Evolutionary conservation across 2,797 vertebrate species (phyloP).

Genomic region (Onychomys torridus): DNA sequence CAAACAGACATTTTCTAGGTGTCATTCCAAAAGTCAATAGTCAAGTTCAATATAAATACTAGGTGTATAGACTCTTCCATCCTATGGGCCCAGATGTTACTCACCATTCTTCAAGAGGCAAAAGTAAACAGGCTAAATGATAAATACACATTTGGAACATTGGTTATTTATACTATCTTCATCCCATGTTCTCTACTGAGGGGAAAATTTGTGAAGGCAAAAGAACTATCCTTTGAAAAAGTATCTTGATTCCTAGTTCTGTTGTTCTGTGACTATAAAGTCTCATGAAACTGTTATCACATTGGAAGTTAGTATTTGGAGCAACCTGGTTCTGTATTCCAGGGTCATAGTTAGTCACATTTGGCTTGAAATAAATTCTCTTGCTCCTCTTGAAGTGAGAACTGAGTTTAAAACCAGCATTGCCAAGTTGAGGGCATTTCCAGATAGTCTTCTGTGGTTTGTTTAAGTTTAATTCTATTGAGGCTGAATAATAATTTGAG

Average conservation of each 20-base stretch:
- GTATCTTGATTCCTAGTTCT: neutral
- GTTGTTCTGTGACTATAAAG: neutral
- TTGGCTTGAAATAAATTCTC: neutral
- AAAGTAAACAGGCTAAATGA: neutral
- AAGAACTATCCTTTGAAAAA: neutral
- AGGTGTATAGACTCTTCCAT: neutral
- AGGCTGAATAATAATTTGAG: neutral
- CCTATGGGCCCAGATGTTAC: neutral
- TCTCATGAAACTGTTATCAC: neutral
- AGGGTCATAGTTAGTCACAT: neutral
- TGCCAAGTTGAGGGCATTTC: neutral
- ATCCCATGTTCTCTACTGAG: neutral
- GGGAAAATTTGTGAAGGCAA: neutral
- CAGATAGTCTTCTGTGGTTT: neutral
- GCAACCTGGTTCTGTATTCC: neutral
- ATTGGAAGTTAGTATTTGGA: no score
- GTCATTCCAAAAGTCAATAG: neutral
- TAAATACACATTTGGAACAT: neutral
- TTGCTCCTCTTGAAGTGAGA: neutral
- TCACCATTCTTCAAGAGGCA: constrained; percentile 13
- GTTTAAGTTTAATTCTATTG: neutral
- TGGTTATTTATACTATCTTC: neutral
- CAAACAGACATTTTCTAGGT: neutral
- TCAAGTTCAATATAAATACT: neutral
- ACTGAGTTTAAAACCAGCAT: neutral